Conservation (phyloP, 2,888 invertebrate species). For the Ormyrus labotus region DNA sequence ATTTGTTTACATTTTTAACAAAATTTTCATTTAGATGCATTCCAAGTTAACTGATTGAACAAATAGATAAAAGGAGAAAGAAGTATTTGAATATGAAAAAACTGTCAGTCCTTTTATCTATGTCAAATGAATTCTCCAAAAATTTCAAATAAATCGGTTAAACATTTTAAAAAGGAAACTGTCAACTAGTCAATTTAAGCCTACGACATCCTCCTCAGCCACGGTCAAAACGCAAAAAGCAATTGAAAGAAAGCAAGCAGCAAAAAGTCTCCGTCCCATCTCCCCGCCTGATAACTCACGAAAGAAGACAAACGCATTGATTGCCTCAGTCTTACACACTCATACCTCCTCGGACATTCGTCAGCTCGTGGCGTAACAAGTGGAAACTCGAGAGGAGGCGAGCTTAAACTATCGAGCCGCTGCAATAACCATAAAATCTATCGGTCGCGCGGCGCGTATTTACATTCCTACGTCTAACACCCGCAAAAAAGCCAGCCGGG, state of each 20-base stretch:
- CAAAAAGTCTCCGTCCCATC: background rate
- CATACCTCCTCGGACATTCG: constrained; percentile 3
- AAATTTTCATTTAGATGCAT: too few relatives aligned
- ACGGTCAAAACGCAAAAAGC: background rate
- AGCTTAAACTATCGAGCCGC: constrained; percentile 54
- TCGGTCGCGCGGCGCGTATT: constrained; percentile 64
- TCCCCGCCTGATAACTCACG: background rate
- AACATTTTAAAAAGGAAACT: too few relatives aligned
- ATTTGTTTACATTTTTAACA: too few relatives aligned
- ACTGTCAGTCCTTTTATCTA: too few relatives aligned
- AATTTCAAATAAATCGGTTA: too few relatives aligned
- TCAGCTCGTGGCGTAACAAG: constrained; percentile 19
- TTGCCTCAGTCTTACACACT: background rate
- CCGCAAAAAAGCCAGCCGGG: constrained; percentile 30
- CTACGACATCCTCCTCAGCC: too few relatives aligned
- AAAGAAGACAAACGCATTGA: constrained; percentile 14
- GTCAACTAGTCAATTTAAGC: too few relatives aligned
- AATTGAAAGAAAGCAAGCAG: background rate
- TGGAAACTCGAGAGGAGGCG: constrained; percentile 2
- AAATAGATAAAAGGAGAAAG: too few relatives aligned
- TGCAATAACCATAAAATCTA: constrained; percentile 67
- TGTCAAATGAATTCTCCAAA: too few relatives aligned
- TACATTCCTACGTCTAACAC: constrained; percentile 65
- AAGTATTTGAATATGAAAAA: too few relatives aligned
- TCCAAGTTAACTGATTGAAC: too few relatives aligned